Conservation (phyloP, 2,888 invertebrate genomes). For the Callimorpha dominula region DNA sequence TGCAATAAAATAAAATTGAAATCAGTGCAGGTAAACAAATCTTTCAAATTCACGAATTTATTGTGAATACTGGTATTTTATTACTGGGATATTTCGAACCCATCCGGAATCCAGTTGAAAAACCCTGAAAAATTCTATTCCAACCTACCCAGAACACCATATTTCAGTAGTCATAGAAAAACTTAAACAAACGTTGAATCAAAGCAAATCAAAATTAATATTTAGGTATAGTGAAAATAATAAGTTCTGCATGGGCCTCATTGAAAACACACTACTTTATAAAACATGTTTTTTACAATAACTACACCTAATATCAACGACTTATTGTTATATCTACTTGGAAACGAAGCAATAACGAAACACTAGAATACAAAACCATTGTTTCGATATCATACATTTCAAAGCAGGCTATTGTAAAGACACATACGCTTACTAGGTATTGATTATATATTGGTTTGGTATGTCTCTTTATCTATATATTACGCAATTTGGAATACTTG, state of each 20-base stretch:
- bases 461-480: not conserved
- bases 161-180: too few relatives aligned
- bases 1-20: too few relatives aligned
- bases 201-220: not conserved
- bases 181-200: too few relatives aligned
- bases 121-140: too few relatives aligned
- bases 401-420: slow-evolving; percentile 4
- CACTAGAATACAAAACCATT: slow-evolving; percentile 2
- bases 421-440: not conserved
- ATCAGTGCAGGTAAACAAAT: too few relatives aligned
- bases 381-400: slow-evolving; percentile 6
- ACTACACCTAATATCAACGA: slow-evolving; percentile 1
- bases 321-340: slow-evolving; percentile 6
- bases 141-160: too few relatives aligned
- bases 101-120: too few relatives aligned
- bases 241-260: not conserved
- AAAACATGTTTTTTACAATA: slow-evolving; percentile 1
- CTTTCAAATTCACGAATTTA: too few relatives aligned
- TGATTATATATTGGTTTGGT: not conserved
- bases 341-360: slow-evolving; percentile 4
- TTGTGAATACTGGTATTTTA: too few relatives aligned
- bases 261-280: not conserved
- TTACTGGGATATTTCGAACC: too few relatives aligned
- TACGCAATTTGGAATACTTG: too few relatives aligned
- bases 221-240: not conserved